Base-by-base conservation (phyloP, 1,140 invertebrate genomes). In the Heliconius congener region DNA sequence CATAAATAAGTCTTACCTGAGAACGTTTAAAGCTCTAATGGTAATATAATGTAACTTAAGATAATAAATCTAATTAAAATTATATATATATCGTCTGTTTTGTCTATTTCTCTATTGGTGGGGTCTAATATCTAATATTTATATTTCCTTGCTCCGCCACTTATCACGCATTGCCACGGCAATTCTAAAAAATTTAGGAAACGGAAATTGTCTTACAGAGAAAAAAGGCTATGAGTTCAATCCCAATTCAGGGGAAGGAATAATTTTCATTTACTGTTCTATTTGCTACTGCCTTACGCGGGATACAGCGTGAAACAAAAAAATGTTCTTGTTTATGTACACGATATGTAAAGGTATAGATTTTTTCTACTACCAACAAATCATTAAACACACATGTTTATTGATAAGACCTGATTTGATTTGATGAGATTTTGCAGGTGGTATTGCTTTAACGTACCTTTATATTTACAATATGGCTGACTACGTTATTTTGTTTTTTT, bases 1-100 rank as follows among this genome's bases (percentile, higher is more conserved):
- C 70, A 77, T 72, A 71, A 77, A 77, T 72, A 71, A 77, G 52
- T 77, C 60, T 66, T 55, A 72, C 50, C 76, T 77, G 71, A 50
- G 42, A 71, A 19, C 52, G 30, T 66, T 23, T 30, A 66, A 66
- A 66, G 27, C 60, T 30, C 60, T 66, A 66, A 66, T 52, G 50
- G 16, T 6, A 30, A 66, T 66, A 66, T 66, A 46, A 46, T 46
- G 23, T 66, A 66, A 30, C 4, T 30, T 30, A 30, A 66, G 27
- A 16, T 30, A 52, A 52, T 52, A 52, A 52, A 52, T 52, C 18
- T 8, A 52, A 8, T 52, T 52, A 52, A 52, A 52, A 52, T 52
- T 19, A 52, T 52, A 19, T 1, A 46, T 46, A 13, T 46, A 16
- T 46, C 0, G 9, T 42, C 42, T 42, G 3, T 42, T 4, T 13